phyloP scores from a whole-genome alignment of 2,888 invertebrate genomes.

The Lepetodrilus schrolli region DNA sequence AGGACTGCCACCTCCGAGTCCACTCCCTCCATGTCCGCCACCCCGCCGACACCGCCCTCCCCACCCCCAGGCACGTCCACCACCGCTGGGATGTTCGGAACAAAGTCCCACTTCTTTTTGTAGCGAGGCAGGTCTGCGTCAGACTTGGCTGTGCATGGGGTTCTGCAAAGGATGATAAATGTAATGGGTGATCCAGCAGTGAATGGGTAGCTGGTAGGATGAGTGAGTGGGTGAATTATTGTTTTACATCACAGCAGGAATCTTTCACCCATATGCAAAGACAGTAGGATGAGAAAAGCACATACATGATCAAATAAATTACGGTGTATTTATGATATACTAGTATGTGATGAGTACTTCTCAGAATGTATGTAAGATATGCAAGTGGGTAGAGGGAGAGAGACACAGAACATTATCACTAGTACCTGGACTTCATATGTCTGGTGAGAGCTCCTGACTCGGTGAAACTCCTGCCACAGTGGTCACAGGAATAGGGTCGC shows the following conservation, averaged over 20 bases:
- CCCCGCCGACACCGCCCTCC: background rate
- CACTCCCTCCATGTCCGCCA: background rate
- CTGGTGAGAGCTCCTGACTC: constrained; percentile 71
- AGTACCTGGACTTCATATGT: constrained; percentile 68
- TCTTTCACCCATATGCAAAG: no score
- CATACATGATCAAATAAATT: background rate
- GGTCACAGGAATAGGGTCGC: constrained; percentile 67
- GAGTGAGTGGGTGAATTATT: no score
- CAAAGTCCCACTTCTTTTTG: constrained; percentile 62
- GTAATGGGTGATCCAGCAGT: no score
- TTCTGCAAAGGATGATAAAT: constrained; percentile 43
- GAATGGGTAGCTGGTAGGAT: no score
- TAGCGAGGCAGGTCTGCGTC: constrained; percentile 71
- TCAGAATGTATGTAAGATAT: background rate
- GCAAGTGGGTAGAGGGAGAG: background rate
- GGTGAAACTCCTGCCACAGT: constrained; percentile 67
- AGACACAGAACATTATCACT: no score
- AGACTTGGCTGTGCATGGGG: constrained; percentile 63
- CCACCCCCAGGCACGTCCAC: background rate
- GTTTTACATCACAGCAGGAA: no score
- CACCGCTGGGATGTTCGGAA: constrained; percentile 49
- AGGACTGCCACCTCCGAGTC: background rate
- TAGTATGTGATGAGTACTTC: background rate
- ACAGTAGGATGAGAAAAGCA: background rate
- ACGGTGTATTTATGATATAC: background rate